Conservation (phyloP, 1,140 invertebrate species). For the Pinna nobilis region DNA sequence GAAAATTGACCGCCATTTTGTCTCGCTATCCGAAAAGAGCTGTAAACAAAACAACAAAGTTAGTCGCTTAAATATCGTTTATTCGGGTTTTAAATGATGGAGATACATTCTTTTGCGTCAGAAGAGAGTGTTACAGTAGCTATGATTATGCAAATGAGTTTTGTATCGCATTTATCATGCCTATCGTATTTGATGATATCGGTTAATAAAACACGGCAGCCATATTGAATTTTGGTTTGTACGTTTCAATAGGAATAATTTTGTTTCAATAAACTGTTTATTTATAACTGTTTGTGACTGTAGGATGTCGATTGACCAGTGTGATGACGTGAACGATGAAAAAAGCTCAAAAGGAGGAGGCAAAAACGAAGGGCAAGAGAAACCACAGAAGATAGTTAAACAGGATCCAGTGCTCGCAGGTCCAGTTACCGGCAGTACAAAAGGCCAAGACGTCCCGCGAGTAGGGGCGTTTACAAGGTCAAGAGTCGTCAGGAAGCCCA, state of each 20-base stretch:
- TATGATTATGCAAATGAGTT: no score
- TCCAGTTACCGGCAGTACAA: background rate
- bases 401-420: background rate
- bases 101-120: no score
- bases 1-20: slow-evolving; percentile 53
- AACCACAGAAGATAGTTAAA: slow-evolving; percentile 17
- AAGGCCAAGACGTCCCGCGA: slow-evolving; percentile 11
- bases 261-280: background rate
- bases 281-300: background rate
- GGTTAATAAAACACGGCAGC: slow-evolving; percentile 42
- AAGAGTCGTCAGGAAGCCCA: slow-evolving; percentile 57
- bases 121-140: no score
- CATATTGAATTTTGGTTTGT: slow-evolving; percentile 56
- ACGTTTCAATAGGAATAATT: slow-evolving; percentile 9
- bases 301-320: slow-evolving; percentile 8
- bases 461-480: slow-evolving; percentile 45
- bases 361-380: slow-evolving; percentile 21
- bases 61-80: no score
- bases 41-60: no score
- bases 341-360: slow-evolving; percentile 28
- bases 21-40: no score
- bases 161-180: no score
- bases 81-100: no score
- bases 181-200: no score
- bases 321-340: slow-evolving; percentile 24